Conservation (phyloP, 1,140 invertebrate genomes). For the Monomorium pharaonis region DNA sequence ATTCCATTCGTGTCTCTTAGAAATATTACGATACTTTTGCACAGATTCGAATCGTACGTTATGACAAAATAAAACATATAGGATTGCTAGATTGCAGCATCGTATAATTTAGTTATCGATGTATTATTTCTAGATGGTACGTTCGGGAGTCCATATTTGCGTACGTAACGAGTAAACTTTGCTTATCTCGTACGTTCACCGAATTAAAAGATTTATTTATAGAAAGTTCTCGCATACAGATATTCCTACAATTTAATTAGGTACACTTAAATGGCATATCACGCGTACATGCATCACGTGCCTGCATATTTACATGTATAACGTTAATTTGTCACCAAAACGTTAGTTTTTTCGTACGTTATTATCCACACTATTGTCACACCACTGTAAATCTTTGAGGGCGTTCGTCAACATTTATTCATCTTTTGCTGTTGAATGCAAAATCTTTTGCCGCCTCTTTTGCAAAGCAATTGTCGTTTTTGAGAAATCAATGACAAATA, state of each 20-base stretch:
- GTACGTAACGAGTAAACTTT: neutral
- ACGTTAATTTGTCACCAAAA: slow-evolving; percentile 52
- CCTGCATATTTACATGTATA: slow-evolving; percentile 64
- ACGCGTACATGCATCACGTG: slow-evolving; percentile 3
- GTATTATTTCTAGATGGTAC: slow-evolving; percentile 1
- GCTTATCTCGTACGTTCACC: neutral
- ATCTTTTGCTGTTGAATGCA: neutral
- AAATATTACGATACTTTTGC: neutral
- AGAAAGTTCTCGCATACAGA: neutral
- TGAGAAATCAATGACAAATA: neutral
- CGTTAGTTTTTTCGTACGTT: neutral
- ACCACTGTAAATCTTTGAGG: slow-evolving; percentile 5
- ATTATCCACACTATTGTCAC: slow-evolving; percentile 41
- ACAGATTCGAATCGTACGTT: neutral
- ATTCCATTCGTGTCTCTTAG: neutral
- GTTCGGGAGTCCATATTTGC: neutral
- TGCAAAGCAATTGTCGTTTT: too few species aligned
- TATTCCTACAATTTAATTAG: slow-evolving; percentile 73
- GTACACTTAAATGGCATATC: slow-evolving; percentile 65
- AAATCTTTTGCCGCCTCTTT: neutral
- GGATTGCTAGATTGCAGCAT: neutral
- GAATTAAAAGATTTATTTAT: slow-evolving; percentile 29
- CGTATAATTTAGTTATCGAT: neutral
- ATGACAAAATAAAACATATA: neutral
- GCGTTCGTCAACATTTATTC: neutral